These are phyloP conservation scores for Leucoma salicis DNA, from an alignment of 2,888 invertebrate genomes.

Conservation along the genomic window DNA sequence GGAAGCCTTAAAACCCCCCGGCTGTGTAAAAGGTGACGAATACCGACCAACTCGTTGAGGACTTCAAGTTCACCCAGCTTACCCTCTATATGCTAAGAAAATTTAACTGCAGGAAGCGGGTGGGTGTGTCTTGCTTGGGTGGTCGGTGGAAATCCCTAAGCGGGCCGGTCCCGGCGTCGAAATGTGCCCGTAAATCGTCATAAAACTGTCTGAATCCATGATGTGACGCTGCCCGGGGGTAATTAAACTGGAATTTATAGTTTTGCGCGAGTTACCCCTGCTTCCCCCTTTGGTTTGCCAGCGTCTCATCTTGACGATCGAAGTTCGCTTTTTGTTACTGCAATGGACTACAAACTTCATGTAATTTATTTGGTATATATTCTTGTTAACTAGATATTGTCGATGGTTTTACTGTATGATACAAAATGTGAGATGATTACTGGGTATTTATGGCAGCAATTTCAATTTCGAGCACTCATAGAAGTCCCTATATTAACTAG, in stretches of 20 bases:
- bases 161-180: slow-evolving; percentile 76
- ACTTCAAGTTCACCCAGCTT: slow-evolving; percentile 29
- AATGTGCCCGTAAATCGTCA: slow-evolving; percentile 83
- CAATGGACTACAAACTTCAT: slow-evolving; percentile 27
- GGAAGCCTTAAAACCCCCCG: slow-evolving; percentile 80
- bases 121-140: slow-evolving; percentile 35
- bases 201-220: slow-evolving; percentile 88
- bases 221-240: slow-evolving; percentile 86
- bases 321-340: slow-evolving; percentile 44
- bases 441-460: too few relatives aligned
- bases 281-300: slow-evolving; percentile 54
- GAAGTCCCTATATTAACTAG: too few relatives aligned
- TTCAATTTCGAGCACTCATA: too few relatives aligned
- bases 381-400: not conserved
- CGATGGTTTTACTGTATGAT: not conserved
- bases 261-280: slow-evolving; percentile 47
- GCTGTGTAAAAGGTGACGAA: slow-evolving; percentile 79
- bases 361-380: slow-evolving; percentile 26
- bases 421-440: too few relatives aligned
- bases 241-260: slow-evolving; percentile 84
- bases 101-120: slow-evolving; percentile 31
- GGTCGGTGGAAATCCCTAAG: slow-evolving; percentile 60
- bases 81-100: slow-evolving; percentile 13
- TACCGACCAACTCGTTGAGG: slow-evolving; percentile 49
- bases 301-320: slow-evolving; percentile 51